Evolutionary conservation across 2,797 vertebrate species (phyloP).

Genomic region (Carduelis carduelis): DNA sequence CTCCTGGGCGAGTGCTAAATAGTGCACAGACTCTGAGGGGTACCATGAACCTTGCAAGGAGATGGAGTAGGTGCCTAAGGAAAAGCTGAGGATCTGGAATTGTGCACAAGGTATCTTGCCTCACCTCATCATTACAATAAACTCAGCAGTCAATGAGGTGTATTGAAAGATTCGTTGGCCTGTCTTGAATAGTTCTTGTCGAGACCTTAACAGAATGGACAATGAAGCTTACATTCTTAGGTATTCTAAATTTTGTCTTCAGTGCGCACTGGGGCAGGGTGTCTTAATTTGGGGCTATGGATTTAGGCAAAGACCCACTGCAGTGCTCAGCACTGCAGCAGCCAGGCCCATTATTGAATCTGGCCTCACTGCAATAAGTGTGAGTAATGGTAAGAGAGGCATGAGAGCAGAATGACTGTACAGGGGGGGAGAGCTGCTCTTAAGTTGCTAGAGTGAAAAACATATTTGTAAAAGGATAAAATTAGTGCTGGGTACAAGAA

Average conservation of each 20-base stretch:
- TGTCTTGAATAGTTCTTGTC: not conserved
- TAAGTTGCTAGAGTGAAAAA: not conserved
- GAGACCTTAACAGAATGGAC: not conserved
- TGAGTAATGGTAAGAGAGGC: conserved; percentile 16
- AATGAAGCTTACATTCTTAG: not conserved
- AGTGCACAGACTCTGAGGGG: rapidly evolving
- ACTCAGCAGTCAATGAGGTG: not conserved
- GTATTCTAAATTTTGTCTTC: not conserved
- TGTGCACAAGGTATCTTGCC: not conserved
- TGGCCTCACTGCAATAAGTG: not conserved
- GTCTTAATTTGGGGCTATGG: not conserved
- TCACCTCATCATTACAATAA: not conserved
- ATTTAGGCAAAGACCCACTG: not conserved
- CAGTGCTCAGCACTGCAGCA: not conserved
- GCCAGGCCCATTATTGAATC: not conserved
- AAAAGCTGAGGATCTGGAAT: not conserved
- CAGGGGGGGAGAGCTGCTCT: not conserved
- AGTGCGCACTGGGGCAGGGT: not conserved
- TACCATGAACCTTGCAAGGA: not conserved
- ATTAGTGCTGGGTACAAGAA: conserved; percentile 8
- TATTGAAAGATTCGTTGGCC: not conserved
- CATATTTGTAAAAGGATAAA: conserved; percentile 32
- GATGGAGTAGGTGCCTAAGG: not conserved
- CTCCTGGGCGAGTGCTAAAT: not conserved
- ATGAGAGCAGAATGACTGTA: conserved; percentile 29